phyloP scores from a whole-genome alignment of 2,113 vertebrate genomes.

The Abramis brama region DNA sequence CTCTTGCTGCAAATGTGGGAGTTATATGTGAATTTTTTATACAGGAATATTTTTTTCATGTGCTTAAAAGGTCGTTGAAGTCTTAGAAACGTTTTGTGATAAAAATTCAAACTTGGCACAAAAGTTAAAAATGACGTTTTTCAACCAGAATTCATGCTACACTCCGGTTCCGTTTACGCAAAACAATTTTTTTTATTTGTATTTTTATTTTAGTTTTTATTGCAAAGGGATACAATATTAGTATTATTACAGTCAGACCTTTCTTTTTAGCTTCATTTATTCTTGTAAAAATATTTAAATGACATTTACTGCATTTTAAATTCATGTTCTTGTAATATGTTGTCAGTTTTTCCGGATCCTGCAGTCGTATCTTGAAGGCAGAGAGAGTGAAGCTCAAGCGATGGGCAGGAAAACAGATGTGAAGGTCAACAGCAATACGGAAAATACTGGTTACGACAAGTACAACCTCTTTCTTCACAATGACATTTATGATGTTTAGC shows the following conservation, averaged over 20 bases:
- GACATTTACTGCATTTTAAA: background rate
- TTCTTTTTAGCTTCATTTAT: background rate
- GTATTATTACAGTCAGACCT: too few species aligned
- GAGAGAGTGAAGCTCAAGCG: conserved; percentile 46
- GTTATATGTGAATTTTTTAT: background rate
- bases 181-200: too few species aligned
- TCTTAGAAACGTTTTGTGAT: background rate
- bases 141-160: background rate
- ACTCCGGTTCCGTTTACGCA: too few species aligned
- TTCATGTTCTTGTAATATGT: background rate
- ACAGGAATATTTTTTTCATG: background rate
- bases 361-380: conserved; percentile 64
- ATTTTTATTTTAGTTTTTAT: too few species aligned
- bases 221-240: too few species aligned
- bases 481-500: conserved; percentile 31
- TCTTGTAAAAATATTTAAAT: background rate
- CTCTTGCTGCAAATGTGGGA: background rate
- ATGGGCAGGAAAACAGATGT: background rate
- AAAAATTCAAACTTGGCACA: background rate
- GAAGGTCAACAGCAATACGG: conserved; percentile 10
- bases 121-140: background rate
- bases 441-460: conserved; percentile 36
- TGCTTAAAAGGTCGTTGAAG: background rate
- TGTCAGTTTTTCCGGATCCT: conserved; percentile 64
- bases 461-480: conserved; percentile 39